Evolutionary conservation across 2,797 vertebrate genomes (phyloP).

Genomic region (Buceros bicornis): DNA sequence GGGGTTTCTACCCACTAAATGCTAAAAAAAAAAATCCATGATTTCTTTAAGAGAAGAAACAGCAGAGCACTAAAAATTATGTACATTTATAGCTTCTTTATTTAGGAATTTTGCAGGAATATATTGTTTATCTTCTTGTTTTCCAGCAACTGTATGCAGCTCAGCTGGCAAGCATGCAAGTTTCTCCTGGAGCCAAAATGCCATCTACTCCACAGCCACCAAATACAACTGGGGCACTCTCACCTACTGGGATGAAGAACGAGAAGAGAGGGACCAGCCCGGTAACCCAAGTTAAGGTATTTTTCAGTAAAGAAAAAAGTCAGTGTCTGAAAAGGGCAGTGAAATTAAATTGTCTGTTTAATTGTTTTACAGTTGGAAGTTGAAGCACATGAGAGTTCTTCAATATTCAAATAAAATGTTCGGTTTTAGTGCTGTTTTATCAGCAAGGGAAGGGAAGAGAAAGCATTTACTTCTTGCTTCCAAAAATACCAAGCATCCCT

Average conservation of each 20-base stretch:
- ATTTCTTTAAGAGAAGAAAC: background rate
- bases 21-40: background rate
- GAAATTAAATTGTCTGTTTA: conserved; percentile 26
- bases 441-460: conserved; percentile 62
- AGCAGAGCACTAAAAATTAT: background rate
- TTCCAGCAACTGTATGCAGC: conserved; percentile 98
- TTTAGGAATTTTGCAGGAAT: conserved; percentile 42
- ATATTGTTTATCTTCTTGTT: conserved; percentile 68
- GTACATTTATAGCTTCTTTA: background rate
- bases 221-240: conserved; percentile 91
- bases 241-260: conserved; percentile 96
- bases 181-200: conserved; percentile 99
- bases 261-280: conserved; percentile 98
- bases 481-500: conserved; percentile 71
- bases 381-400: background rate
- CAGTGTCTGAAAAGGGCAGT: conserved; percentile 32
- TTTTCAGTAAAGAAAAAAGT: conserved; percentile 51
- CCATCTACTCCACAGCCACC: conserved; percentile 93
- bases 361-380: conserved; percentile 41
- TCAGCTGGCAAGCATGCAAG: conserved; percentile 99
- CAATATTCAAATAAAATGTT: conserved; percentile 23
- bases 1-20: background rate
- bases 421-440: conserved; percentile 38
- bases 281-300: conserved; percentile 97
- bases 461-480: conserved; percentile 72